Evolutionary conservation across 23 tunicate species (phyloP).

Genomic region (Pegea sp.): DNA sequence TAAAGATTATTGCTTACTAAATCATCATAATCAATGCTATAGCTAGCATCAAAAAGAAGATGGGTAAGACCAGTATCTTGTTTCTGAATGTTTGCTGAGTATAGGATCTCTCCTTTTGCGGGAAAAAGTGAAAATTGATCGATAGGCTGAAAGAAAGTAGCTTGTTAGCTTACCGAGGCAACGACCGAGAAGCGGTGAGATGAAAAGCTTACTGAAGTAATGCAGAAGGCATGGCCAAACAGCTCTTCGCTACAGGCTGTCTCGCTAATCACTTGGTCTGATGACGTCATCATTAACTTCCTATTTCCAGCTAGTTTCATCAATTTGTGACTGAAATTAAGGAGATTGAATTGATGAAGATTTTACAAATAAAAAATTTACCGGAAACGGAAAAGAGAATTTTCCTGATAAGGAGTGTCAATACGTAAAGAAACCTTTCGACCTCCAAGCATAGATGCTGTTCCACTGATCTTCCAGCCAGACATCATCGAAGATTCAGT

Average conservation of each 20-base stretch:
- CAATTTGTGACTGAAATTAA: slow-evolving; percentile 32
- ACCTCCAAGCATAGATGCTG: slow-evolving; percentile 14
- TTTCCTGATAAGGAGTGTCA: slow-evolving; percentile 41
- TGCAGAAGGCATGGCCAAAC: slow-evolving; percentile 53
- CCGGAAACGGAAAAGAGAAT: slow-evolving; percentile 47
- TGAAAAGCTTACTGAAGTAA: neutral
- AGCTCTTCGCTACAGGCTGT: slow-evolving; percentile 17
- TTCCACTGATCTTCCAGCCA: slow-evolving; percentile 37
- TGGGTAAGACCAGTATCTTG: slow-evolving; percentile 20
- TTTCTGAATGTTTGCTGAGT: slow-evolving; percentile 23
- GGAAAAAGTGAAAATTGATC: slow-evolving; percentile 9
- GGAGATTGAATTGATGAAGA: neutral
- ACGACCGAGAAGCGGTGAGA: neutral
- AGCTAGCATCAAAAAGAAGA: slow-evolving; percentile 3
- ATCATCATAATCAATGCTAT: slow-evolving; percentile 1
- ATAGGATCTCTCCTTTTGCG: slow-evolving; percentile 9
- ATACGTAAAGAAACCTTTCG: slow-evolving; percentile 9
- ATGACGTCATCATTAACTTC: neutral
- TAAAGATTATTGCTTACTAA: neutral
- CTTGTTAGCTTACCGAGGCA: neutral
- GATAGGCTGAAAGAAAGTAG: neutral
- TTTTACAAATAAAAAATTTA: slow-evolving; percentile 1
- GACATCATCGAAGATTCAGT: slow-evolving; percentile 39
- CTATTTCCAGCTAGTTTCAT: slow-evolving; percentile 36
- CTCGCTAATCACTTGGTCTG: neutral